Evolutionary conservation across 92 coral and sea anemone genomes (phyloP), one percentile per base, ranked within the genome.

Genomic region (Galaxea fascicularis): DNA sequence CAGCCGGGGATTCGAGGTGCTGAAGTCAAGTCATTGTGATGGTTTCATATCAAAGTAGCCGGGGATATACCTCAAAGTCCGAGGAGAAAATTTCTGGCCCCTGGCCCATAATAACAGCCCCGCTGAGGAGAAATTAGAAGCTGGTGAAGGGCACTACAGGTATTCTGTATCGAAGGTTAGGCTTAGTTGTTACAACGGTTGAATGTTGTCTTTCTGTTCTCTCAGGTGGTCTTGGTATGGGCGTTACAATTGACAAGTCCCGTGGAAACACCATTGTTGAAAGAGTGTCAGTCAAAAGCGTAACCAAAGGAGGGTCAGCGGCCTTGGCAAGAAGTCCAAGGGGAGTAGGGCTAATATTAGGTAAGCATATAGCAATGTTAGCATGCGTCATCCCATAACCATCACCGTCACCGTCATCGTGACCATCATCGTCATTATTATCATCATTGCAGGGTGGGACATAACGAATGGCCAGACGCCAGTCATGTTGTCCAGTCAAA

Each of bases 161-260:
- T 49, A 11, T 10, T 20, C 15, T 20, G 3, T 9, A 58, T 9
- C 64, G 4, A 8, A 7, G 15, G 18, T 4, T 18, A 18, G 26
- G 8, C 18, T 17, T 16, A 4, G 1, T 66, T 8, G 10, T 46
- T 22, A 21, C 26, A 10, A 26, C 15, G 27, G 15, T 17, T 9
- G 11, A 60, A 1, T 59, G 10, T n/a, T 26, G 21, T 59, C 28
- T 80, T 3, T 35, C 41, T 35, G 41, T 46, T 52, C 57, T 14
- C 3, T 4, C 76, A 94, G 98, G 95, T 83, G 98, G 80, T n/a
- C 89, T 94, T 1, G 98, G 98, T 8, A 94, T 94, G 98, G 98
- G 98, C 8, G 95, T 94, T n/a, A 94, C 95, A 30, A 87, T 94
- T 54, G 98, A 94, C 82, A 94, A 94, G 88, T 86, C 92, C 46